These are phyloP conservation scores for Helobdella robusta DNA, from an alignment of 2,888 invertebrate genomes.

Conservation along the genomic window DNA sequence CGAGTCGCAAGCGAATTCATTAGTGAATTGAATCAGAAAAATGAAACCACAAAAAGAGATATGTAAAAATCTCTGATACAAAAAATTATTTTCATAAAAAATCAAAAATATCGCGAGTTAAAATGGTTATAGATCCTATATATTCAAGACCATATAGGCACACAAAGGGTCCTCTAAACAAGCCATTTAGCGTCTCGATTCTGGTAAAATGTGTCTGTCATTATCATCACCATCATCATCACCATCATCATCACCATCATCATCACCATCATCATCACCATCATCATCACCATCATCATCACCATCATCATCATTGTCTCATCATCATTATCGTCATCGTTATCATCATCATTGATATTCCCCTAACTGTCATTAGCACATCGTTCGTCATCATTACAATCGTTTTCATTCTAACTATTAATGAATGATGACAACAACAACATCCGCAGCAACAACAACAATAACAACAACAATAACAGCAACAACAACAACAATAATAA, in stretches of 20 bases:
- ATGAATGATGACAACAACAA: background rate
- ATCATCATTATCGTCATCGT: background rate
- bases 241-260: background rate
- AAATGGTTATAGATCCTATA: no score
- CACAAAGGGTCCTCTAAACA: no score
- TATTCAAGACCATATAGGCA: no score
- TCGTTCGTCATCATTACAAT: no score
- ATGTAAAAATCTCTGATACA: no score
- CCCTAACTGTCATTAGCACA: no score
- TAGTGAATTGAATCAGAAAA: no score
- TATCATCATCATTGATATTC: background rate
- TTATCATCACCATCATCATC: constrained; percentile 12
- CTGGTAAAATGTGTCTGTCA: background rate
- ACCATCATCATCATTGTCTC: background rate
- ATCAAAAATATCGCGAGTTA: no score
- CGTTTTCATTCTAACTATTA: background rate
- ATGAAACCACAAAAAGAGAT: no score
- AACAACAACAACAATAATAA: background rate
- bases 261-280: constrained; percentile 8
- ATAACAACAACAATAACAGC: background rate
- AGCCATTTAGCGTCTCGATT: no score
- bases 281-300: background rate
- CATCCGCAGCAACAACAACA: background rate
- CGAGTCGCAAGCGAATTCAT: no score
- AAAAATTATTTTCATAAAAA: no score